Percentiles rank a stretch among this genome's conserved stretches.
Evolutionary conservation across 2,113 vertebrate genomes (phyloP).

Genomic region (Cynoglossus semilaevis): DNA sequence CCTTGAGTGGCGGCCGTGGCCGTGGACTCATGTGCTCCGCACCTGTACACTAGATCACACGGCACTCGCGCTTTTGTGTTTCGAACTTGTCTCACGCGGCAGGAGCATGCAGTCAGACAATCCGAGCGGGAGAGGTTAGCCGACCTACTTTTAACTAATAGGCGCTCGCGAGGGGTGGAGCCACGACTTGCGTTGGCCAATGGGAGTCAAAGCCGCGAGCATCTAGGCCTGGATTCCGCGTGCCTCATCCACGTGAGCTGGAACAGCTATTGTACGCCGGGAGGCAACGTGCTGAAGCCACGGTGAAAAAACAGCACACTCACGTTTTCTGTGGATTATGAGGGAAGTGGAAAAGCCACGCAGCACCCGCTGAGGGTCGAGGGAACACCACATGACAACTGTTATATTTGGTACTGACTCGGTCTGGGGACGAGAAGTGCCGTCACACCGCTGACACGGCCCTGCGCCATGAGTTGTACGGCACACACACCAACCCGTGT

Average conservation of each 20-base stretch:
- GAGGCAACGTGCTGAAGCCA: conserved; percentile 68
- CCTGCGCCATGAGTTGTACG: neutral
- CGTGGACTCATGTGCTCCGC: conserved; percentile 56
- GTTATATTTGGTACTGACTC: neutral
- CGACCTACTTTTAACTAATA: conserved; percentile 70
- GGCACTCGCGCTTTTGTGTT: conserved; percentile 61
- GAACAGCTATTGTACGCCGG: conserved; percentile 66
- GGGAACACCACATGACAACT: neutral
- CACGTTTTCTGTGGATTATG: conserved; percentile 76
- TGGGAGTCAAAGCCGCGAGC: conserved; percentile 41
- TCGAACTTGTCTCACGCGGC: conserved; percentile 76
- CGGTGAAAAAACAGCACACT: conserved; percentile 55
- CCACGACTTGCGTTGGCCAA: conserved; percentile 46
- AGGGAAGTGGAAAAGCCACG: conserved; percentile 54
- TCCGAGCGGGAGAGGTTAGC: conserved; percentile 60
- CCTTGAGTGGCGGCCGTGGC: conserved; percentile 5
- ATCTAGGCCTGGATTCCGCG: conserved; percentile 59
- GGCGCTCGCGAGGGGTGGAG: conserved; percentile 51
- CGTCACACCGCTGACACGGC: neutral
- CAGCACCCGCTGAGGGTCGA: conserved; percentile 17
- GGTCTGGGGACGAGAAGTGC: neutral
- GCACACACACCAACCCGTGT: neutral
- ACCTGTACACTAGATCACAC: conserved; percentile 48
- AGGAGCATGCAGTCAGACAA: conserved; percentile 69
- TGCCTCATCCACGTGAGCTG: conserved; percentile 75